These are phyloP conservation scores for Leptarthrus brevirostris DNA, from an alignment of 2,888 invertebrate genomes.

Conservation along the genomic window DNA sequence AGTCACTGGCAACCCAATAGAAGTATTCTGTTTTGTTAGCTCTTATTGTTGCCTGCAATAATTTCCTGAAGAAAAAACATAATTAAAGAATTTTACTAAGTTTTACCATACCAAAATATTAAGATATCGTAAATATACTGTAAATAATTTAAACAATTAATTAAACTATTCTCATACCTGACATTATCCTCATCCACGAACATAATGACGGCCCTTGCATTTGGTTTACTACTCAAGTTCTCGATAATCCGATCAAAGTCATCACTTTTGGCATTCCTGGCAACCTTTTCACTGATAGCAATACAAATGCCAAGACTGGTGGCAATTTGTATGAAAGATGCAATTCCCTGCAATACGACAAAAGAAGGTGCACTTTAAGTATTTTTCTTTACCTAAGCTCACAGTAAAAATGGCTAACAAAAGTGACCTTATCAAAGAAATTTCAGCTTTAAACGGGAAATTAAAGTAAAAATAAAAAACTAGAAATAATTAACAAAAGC, in stretches of 20 bases:
- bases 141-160: no score
- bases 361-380: neutral
- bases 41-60: constrained; percentile 71
- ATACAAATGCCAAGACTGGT: constrained; percentile 69
- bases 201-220: constrained; percentile 75
- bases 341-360: constrained; percentile 68
- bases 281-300: constrained; percentile 71
- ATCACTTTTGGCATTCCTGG: constrained; percentile 70
- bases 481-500: no score
- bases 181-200: constrained; percentile 80
- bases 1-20: constrained; percentile 78
- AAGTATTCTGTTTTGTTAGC: constrained; percentile 72
- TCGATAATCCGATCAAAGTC: constrained; percentile 73
- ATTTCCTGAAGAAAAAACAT: constrained; percentile 64
- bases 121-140: no score
- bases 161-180: constrained; percentile 62
- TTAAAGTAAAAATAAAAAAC: no score
- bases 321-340: constrained; percentile 70
- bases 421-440: no score
- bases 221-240: constrained; percentile 70
- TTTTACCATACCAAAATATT: constrained; percentile 56
- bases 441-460: no score
- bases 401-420: no score
- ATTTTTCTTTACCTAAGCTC: neutral
- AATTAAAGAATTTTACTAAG: constrained; percentile 53